These are phyloP conservation scores for Ormyrus pomaceus DNA, from an alignment of 2,888 invertebrate genomes.

Conservation along the genomic window DNA sequence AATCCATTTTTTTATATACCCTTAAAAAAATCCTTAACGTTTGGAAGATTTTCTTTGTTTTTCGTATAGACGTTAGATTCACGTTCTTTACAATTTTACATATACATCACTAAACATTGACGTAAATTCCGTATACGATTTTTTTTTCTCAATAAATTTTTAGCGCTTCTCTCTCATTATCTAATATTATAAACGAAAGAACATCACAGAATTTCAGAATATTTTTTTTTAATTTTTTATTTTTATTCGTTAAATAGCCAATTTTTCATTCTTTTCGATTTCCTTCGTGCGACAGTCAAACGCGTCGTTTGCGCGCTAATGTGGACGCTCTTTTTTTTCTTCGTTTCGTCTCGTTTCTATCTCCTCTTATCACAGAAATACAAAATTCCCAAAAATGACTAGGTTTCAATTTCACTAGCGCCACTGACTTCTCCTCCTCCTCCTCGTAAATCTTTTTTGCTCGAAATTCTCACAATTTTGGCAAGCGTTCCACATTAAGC, in stretches of 20 bases:
- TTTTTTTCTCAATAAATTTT: conserved; percentile 59
- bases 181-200: conserved; percentile 72
- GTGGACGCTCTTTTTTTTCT: conserved; percentile 61
- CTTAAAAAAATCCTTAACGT: conserved; percentile 55
- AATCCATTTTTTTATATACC: conserved; percentile 28
- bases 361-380: conserved; percentile 73
- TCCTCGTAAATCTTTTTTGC: conserved; percentile 38
- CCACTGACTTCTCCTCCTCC: conserved; percentile 49
- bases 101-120: conserved; percentile 72
- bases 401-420: conserved; percentile 72
- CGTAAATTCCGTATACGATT: conserved; percentile 71
- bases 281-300: conserved; percentile 39
- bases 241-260: conserved; percentile 65
- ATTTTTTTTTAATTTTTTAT: conserved; percentile 50
- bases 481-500: conserved; percentile 64
- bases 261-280: conserved; percentile 62
- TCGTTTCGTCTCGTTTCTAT: conserved; percentile 47
- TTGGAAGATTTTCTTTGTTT: conserved; percentile 57
- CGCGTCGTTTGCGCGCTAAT: conserved; percentile 66
- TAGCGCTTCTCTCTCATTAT: conserved; percentile 59
- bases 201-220: conserved; percentile 75
- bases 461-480: conserved; percentile 55
- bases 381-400: conserved; percentile 74
- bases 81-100: conserved; percentile 59
- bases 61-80: conserved; percentile 51